Base-by-base conservation (phyloP, 2,888 invertebrate species). In the Scaptomyza flava region DNA sequence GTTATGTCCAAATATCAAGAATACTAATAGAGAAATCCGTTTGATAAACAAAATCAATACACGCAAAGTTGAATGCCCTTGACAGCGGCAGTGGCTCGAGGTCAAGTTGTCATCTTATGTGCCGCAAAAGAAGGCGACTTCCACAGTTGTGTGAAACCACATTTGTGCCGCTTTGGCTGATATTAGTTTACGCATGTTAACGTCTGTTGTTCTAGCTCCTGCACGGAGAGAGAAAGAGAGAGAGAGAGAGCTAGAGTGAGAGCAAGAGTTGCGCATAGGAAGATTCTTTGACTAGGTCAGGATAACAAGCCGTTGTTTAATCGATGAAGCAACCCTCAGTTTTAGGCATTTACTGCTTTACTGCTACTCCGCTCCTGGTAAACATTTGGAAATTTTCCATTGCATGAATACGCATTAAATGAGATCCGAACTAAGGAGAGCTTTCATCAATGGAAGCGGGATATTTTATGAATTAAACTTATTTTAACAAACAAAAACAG, bases 381-480 rank as follows among this genome's bases (percentile, higher is more conserved):
- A n/a, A n/a, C n/a, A n/a, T 17, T 17, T 77, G 87, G 83, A 53
- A 72, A 85, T 87, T 82, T 87, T 86, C 88, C 88, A 60, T 59
- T 61, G 64, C 61, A 57, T 42, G 59, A 42, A 27, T 50, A 59
- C 38, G 47, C 51, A 51, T 63, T 53, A 20, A 41, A 43, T 52
- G 45, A 8, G 57, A 36, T 38, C 2, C 14, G 12, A 8, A 38
- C 17, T 17, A 1, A 1, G 17, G 17, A 17, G 17, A 17, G 17
- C 17, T 17, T 17, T 17, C 8, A 14, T 33, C 20, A 23, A 36
- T 38, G 7, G 14, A 17, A 14, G 14, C 17, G 17, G 17, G 2
- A 23, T 23, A 23, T 23, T 23, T 23, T 23, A 0, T 23, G 23
- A 23, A 23, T 23, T 23, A 23, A 23, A 23, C 3, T 23, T 3